phyloP scores from a whole-genome alignment of 2,888 invertebrate genomes.

The Rambutsinella grinnellia region DNA sequence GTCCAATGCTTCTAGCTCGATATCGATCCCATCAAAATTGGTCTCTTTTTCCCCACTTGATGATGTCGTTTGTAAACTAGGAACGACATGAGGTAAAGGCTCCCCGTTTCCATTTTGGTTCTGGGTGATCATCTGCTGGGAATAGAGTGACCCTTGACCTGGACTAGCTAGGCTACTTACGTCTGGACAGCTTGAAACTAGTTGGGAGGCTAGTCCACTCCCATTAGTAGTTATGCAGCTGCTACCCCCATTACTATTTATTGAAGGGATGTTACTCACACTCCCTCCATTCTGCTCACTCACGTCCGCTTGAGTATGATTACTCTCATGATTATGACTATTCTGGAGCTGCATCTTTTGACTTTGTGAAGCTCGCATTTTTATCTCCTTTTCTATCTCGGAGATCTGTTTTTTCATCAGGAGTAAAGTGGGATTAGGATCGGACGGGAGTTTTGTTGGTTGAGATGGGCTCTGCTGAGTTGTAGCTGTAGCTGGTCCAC shows the following conservation, averaged over 20 bases:
- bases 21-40: conserved; percentile 66
- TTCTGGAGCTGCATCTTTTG: conserved; percentile 51
- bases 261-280: conserved; percentile 19
- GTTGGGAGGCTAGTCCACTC: conserved; percentile 42
- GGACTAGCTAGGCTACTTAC: conserved; percentile 33
- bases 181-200: conserved; percentile 49
- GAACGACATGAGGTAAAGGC: conserved; percentile 27
- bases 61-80: conserved; percentile 9
- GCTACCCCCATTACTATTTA: conserved; percentile 25
- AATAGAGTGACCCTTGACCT: conserved; percentile 33
- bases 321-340: conserved; percentile 17
- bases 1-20: conserved; percentile 81
- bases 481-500: conserved; percentile 17
- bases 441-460: conserved; percentile 69
- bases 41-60: conserved; percentile 48
- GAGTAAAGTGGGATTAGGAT: conserved; percentile 83
- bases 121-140: conserved; percentile 16
- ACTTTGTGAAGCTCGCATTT: conserved; percentile 68
- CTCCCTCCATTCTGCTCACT: conserved; percentile 16
- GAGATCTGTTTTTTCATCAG: conserved; percentile 77
- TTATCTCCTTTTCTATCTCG: conserved; percentile 80
- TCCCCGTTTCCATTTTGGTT: background rate
- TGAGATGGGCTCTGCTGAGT: no score
- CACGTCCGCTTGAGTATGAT: conserved; percentile 11
- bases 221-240: conserved; percentile 49